Percentiles rank a stretch among this genome's conserved stretches.
These are phyloP conservation scores for Nasua narica DNA, from an alignment of 2,797 vertebrate genomes.

Conservation along the genomic window DNA sequence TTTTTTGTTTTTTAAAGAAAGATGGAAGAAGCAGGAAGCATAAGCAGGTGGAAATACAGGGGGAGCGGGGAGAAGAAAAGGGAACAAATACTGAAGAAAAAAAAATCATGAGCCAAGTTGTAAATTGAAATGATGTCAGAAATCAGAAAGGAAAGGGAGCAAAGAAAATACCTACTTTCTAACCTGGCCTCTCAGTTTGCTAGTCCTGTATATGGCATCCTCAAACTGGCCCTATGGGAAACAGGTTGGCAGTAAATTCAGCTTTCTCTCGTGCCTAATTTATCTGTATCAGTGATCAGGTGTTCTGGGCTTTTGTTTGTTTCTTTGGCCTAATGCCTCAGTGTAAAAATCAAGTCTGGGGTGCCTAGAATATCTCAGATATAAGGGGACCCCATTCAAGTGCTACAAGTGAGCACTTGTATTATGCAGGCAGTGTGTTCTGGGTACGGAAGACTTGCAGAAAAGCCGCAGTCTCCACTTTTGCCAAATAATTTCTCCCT, in stretches of 20 bases:
- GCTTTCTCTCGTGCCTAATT: background rate
- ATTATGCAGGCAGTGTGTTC: background rate
- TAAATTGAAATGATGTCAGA: slow-evolving; percentile 17
- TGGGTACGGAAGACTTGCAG: background rate
- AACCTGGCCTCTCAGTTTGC: background rate
- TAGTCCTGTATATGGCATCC: background rate
- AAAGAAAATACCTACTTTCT: background rate
- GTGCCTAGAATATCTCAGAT: background rate
- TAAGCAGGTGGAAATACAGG: slow-evolving; percentile 31
- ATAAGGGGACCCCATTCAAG: background rate
- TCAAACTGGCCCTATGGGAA: background rate
- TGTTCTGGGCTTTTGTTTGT: background rate
- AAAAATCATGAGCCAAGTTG: background rate
- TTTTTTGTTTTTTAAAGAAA: background rate
- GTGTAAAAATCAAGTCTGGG: slow-evolving; percentile 33
- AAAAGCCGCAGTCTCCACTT: background rate
- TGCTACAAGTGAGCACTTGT: background rate
- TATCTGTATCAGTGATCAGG: background rate
- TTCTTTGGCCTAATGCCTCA: background rate
- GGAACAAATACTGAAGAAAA: slow-evolving; percentile 10
- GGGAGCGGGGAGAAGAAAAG: background rate
- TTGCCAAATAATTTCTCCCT: slow-evolving; percentile 1
- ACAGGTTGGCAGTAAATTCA: background rate
- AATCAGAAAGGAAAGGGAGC: background rate
- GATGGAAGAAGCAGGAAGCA: slow-evolving; percentile 34